A percentile compares a stretch with the other conserved stretches of the same genome.
phyloP scores from a whole-genome alignment of 2,888 invertebrate species.

The Aspidiotus rigidus region DNA sequence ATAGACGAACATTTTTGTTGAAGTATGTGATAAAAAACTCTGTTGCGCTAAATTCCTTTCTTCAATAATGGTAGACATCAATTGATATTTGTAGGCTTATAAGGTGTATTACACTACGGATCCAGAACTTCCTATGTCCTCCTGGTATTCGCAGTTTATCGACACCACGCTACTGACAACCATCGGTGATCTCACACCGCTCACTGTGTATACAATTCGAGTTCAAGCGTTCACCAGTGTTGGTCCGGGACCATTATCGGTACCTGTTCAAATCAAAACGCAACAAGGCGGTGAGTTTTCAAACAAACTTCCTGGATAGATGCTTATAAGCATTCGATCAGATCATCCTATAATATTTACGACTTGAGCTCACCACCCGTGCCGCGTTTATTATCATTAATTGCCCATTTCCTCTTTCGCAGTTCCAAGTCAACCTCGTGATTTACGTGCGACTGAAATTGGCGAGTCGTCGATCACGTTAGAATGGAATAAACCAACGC shows the following conservation, averaged over 20 bases:
- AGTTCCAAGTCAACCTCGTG: constrained; percentile 94
- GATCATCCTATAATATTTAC: too few species aligned
- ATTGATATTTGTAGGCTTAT: constrained; percentile 63
- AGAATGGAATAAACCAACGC: constrained; percentile 85
- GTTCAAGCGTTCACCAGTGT: constrained; percentile 90
- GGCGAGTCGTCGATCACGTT: constrained; percentile 85
- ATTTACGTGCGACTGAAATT: constrained; percentile 73
- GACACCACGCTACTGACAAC: constrained; percentile 87
- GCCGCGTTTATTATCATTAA: neutral
- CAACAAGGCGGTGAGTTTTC: constrained; percentile 68
- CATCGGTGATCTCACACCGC: constrained; percentile 80
- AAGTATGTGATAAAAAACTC: too few species aligned
- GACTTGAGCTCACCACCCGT: neutral
- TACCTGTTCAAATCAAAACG: constrained; percentile 95
- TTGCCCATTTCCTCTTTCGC: constrained; percentile 40
- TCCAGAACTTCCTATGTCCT: constrained; percentile 71
- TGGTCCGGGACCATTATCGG: constrained; percentile 88
- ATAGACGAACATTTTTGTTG: too few species aligned
- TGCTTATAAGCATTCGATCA: constrained; percentile 18
- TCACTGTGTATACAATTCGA: constrained; percentile 86
- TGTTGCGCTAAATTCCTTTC: too few species aligned
- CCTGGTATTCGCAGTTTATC: constrained; percentile 89
- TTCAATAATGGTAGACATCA: neutral
- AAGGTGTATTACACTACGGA: constrained; percentile 93
- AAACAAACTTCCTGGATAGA: neutral